A percentile compares a stretch with the other conserved stretches of the same genome.
Conservation (phyloP, 2,113 vertebrate species). For the Misgurnus anguillicaudatus region DNA sequence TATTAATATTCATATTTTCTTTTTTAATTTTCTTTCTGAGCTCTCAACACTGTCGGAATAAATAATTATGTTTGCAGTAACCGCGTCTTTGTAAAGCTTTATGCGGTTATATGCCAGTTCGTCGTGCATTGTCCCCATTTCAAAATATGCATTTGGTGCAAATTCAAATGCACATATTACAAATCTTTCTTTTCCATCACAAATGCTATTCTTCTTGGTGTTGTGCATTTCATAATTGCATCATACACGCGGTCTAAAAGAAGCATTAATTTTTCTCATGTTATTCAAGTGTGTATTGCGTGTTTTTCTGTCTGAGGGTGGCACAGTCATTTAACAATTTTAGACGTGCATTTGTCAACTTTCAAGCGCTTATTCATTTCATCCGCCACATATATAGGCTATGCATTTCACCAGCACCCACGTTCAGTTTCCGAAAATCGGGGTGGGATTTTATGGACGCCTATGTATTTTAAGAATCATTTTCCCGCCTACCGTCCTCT, state of each 20-base stretch:
- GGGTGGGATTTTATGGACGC: constrained; percentile 40
- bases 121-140: constrained; percentile 14
- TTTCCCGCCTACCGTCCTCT: constrained; percentile 48
- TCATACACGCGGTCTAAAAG: too few species aligned
- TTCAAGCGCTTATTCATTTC: constrained; percentile 39
- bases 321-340: constrained; percentile 32
- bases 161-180: not conserved
- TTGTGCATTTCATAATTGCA: too few species aligned
- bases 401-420: constrained; percentile 33
- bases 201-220: too few species aligned
- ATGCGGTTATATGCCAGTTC: not conserved
- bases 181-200: not conserved
- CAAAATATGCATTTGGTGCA: not conserved
- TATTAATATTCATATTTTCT: constrained; percentile 47
- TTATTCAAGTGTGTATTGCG: not conserved
- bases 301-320: constrained; percentile 4
- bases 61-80: constrained; percentile 13
- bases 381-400: constrained; percentile 24
- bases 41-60: not conserved
- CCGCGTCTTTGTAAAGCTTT: not conserved
- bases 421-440: constrained; percentile 44
- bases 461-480: constrained; percentile 36
- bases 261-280: not conserved
- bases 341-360: constrained; percentile 34
- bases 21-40: not conserved